Conservation (phyloP, 2,888 invertebrate species). For the Melanophora roralis region DNA sequence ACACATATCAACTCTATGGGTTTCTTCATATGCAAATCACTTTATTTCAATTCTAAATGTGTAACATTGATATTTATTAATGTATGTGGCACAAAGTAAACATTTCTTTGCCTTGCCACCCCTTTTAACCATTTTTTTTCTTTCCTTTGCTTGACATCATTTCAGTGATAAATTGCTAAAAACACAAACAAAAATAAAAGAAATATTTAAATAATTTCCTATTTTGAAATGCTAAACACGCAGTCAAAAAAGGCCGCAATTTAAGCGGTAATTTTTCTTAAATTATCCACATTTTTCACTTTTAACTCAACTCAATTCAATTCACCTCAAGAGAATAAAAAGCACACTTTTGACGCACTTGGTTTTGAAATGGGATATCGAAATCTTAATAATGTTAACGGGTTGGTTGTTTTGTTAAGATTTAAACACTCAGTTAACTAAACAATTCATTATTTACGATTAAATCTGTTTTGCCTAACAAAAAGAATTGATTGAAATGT, state of each 20-base stretch:
- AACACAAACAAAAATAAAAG: slow-evolving; percentile 3
- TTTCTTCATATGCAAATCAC: slow-evolving; percentile 52
- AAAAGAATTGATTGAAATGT: slow-evolving; percentile 17
- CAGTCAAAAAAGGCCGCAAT: slow-evolving; percentile 26
- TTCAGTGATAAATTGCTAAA: slow-evolving; percentile 51
- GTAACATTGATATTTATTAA: not conserved
- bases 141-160: slow-evolving; percentile 38
- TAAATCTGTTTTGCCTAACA: not conserved
- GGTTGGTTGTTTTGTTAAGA: slow-evolving; percentile 22
- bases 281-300: slow-evolving; percentile 34
- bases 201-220: slow-evolving; percentile 44
- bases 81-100: not conserved
- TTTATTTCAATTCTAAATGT: slow-evolving; percentile 24
- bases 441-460: slow-evolving; percentile 42
- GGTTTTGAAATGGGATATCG: slow-evolving; percentile 14
- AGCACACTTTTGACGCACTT: slow-evolving; percentile 35
- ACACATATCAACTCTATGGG: not conserved
- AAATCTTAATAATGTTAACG: slow-evolving; percentile 17
- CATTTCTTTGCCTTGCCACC: slow-evolving; percentile 1
- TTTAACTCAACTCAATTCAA: too few species aligned
- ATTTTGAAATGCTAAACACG: slow-evolving; percentile 47
- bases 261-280: slow-evolving; percentile 48
- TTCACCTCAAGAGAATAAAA: not conserved
- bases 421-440: not conserved
- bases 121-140: not conserved